Base-by-base conservation (phyloP, 2,113 vertebrate genomes). In the Rhea pennata region DNA sequence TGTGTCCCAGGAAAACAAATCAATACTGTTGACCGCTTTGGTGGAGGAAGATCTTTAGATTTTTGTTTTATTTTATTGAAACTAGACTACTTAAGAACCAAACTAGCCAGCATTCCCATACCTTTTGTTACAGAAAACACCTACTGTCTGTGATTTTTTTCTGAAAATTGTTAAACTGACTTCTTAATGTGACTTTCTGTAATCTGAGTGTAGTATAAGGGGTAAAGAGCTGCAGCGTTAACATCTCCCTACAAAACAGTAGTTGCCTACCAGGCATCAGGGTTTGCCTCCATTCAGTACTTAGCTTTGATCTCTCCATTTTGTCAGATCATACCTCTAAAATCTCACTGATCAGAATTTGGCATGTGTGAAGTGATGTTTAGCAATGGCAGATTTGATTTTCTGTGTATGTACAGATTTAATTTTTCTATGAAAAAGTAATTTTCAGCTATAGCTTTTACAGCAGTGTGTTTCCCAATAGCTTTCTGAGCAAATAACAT, bases 401-500 rank as follows among this genome's bases (percentile, higher is more conserved):
- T 74, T 90, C 12, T 62, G 8, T 53, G 22, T 3, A 2, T 31
- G 17, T n/a, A 13, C 23, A 56, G 10, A 33, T 13, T 10, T 31
- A 29, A 27, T 39, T 88, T 87, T 21, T 42, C 3, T 44, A 13
- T 44, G 53, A 48, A 77, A 23, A 80, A 48, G 26, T 54, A 75
- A 31, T 74, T 67, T 24, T 51, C 31, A 39, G 39, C 65, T 42
- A 15, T 92, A 44, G 11, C 58, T 90, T 56, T 85, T 36, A 66
- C 61, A 23, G 65, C 22, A 8, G 29, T 12, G 48, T 50, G 42
- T 94, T 95, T 96, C 58, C 58, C 36, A 20, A 0, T 58, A 27
- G 62, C 53, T 89, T 61, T 59, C 1, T 2, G 46, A 78, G 76
- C 0, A 0, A 10, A 33, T 88, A 61, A 13, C 29, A 77, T 0